These are phyloP conservation scores for Andricus grossulariae DNA, from an alignment of 1,140 invertebrate genomes.

Conservation along the genomic window DNA sequence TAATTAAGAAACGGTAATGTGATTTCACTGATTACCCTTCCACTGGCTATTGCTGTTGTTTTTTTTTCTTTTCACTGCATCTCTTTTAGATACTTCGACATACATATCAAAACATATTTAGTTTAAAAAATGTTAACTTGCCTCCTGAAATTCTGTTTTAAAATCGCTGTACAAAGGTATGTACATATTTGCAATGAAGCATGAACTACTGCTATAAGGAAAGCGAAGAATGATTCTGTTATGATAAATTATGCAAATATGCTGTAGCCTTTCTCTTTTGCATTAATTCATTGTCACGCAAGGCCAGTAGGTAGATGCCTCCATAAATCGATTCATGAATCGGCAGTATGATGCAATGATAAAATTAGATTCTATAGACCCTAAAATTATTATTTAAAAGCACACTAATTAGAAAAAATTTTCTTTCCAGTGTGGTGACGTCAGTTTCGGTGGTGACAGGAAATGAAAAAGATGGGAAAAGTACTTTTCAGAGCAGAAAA, in stretches of 20 bases:
- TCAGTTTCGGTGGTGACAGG: conserved; percentile 80
- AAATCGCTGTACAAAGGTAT: not conserved
- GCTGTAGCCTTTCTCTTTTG: conserved; percentile 28
- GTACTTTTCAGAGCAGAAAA: conserved; percentile 76
- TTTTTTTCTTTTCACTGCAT: too few relatives aligned
- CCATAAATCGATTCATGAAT: conserved; percentile 15
- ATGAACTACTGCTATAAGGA: not conserved
- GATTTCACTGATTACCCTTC: too few relatives aligned
- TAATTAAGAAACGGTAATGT: too few relatives aligned
- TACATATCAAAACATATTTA: too few relatives aligned
- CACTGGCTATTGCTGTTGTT: too few relatives aligned
- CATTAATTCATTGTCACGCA: conserved; percentile 29
- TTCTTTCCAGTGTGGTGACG: conserved; percentile 76
- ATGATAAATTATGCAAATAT: conserved; percentile 22
- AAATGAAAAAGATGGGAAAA: conserved; percentile 75
- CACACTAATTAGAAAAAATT: not conserved
- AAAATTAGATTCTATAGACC: not conserved
- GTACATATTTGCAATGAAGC: not conserved
- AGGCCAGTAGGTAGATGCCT: conserved; percentile 25
- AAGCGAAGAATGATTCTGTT: not conserved
- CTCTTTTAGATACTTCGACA: too few relatives aligned
- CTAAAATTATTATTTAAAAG: not conserved
- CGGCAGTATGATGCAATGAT: conserved; percentile 4
- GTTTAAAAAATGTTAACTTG: too few relatives aligned
- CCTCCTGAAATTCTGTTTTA: too few relatives aligned